Evolutionary conservation across 1,140 invertebrate species (phyloP), one percentile per base, ranked within the genome.

Genomic region (Euwallacea fornicatus): DNA sequence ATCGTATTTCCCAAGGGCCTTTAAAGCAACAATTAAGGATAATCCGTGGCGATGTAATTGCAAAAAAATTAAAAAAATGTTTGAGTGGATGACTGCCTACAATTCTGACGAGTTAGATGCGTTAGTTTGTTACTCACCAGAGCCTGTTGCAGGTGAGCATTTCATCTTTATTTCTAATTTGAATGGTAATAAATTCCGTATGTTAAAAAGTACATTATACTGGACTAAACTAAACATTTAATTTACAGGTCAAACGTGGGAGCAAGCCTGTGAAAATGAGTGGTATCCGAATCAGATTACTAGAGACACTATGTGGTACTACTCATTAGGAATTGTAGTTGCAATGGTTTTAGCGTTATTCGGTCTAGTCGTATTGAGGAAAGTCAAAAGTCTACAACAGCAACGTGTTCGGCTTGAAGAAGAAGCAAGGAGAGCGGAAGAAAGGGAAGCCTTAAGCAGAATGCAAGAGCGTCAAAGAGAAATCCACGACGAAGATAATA

Each of bases 1-100:
- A n/a, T 79, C 78, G n/a, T 85, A 85, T 73, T 91, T 91, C 76
- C 79, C 81, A 0, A 81, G 83, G n/a, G 89, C 91, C 77, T 77
- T 67, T 10, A 62, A 72, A 9, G 56, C 75, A 42, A 78, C 58
- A 84, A 87, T 91, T 53, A 82, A 85, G 9, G 88, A 91, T 63
- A 92, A 92, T 81, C 89, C 88, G 68, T 92, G 90, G 90, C 81
- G 86, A 66, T 91, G 90, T 77, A 86, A 91, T 66, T 91, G 90
- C 72, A 66, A 75, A 0, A 81, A 86, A 50, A 83, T 91, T 72
- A 83, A 84, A 66, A 78, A 84, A 21, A 86, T 87, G 73, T 90
- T 86, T 69, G 81, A 85, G 56, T 91, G 81, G 77, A 76, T 91
- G 8, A 87, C 83, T 0, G 77, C 83, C 21, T 82, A 84, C 66